phyloP scores from a whole-genome alignment of 2,888 invertebrate species.

The Cantharis nigra region DNA sequence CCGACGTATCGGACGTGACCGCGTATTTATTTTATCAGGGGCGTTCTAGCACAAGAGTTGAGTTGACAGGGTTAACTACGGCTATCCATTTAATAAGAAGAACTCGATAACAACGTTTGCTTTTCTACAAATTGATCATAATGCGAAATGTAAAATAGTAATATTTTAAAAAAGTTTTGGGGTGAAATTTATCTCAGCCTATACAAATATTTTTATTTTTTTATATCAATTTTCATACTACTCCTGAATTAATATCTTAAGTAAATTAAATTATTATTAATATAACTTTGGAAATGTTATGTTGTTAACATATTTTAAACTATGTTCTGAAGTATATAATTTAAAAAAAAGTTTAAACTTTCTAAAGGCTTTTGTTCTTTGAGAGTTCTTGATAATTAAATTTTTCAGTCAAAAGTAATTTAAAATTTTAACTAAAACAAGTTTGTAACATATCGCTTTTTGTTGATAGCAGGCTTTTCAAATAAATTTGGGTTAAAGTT shows the following conservation, averaged over 20 bases:
- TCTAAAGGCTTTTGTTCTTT: not conserved
- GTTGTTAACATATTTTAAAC: not conserved
- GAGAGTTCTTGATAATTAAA: not conserved
- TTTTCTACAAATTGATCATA: constrained; percentile 43
- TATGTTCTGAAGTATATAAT: not conserved
- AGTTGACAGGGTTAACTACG: constrained; percentile 47
- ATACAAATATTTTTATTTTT: not conserved
- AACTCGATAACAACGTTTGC: constrained; percentile 45
- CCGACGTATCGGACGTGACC: constrained; percentile 39
- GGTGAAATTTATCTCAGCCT: not conserved
- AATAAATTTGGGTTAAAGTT: not conserved
- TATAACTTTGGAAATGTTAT: not conserved
- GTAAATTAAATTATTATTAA: not conserved
- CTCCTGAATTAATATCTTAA: not conserved
- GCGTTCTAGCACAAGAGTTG: constrained; percentile 43
- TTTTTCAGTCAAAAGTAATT: not conserved
- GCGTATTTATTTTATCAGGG: constrained; percentile 42
- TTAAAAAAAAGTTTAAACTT: not conserved
- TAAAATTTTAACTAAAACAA: not conserved
- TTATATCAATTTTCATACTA: no score
- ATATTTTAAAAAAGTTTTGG: not conserved
- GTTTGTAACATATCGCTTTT: not conserved
- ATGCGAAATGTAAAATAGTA: constrained; percentile 19
- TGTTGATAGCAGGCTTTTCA: not conserved
- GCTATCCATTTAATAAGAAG: constrained; percentile 42